Evolutionary conservation across 2,113 vertebrate species (phyloP).

Genomic region (Cervus canadensis): DNA sequence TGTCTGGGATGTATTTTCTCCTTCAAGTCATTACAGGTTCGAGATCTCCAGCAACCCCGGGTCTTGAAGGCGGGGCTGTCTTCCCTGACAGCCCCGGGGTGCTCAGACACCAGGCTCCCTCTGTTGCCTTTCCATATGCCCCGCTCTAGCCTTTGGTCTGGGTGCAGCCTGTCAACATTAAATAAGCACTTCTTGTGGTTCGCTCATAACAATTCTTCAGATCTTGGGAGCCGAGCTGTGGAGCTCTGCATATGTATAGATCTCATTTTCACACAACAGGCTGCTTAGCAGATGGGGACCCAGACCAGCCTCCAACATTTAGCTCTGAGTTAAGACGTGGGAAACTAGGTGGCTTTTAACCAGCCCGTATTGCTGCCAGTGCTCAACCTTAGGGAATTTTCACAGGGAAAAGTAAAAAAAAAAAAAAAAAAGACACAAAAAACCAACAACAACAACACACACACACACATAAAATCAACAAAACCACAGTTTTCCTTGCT

Average conservation of each 20-base stretch:
- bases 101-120: constrained; percentile 21
- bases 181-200: constrained; percentile 66
- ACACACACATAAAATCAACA: constrained; percentile 49
- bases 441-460: not conserved
- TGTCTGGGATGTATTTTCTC: not conserved
- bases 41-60: not conserved
- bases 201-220: constrained; percentile 71
- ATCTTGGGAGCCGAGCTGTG: constrained; percentile 66
- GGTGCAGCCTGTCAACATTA: constrained; percentile 48
- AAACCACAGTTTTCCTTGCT: constrained; percentile 58
- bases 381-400: constrained; percentile 75
- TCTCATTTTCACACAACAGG: constrained; percentile 80
- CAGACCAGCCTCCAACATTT: constrained; percentile 74
- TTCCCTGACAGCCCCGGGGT: not conserved
- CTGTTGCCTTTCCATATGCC: not conserved
- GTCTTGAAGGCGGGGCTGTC: constrained; percentile 25
- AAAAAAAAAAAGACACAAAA: not conserved
- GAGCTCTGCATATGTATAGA: constrained; percentile 74
- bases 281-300: constrained; percentile 82
- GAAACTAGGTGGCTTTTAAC: constrained; percentile 80
- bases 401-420: constrained; percentile 35
- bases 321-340: constrained; percentile 58
- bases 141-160: constrained; percentile 42
- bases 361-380: constrained; percentile 69
- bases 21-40: constrained; percentile 43